Conservation (phyloP, 2,797 vertebrate species). For the Paratrypauchen microcephalus region DNA sequence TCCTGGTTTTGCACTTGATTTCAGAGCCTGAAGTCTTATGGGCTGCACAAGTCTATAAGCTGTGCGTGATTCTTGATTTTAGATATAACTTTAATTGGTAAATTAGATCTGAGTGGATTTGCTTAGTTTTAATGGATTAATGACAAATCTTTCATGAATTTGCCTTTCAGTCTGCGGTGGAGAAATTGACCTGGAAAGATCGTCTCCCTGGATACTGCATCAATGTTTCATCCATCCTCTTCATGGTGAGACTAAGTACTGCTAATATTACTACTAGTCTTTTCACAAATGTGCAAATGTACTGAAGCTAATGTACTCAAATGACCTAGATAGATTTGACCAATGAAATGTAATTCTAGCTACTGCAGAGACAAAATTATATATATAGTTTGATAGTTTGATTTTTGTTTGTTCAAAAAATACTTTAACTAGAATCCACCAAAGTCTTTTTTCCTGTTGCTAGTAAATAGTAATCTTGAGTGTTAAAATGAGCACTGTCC, state of each 20-base stretch:
- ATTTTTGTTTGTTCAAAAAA: too few species aligned
- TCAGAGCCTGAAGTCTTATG: background rate
- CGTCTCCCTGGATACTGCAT: slow-evolving; percentile 90
- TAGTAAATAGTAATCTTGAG: background rate
- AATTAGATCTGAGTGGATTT: background rate
- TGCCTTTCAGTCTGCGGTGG: slow-evolving; percentile 65
- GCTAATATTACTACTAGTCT: background rate
- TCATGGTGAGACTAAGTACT: slow-evolving; percentile 82
- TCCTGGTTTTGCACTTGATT: background rate
- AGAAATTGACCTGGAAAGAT: slow-evolving; percentile 91
- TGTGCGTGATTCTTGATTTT: background rate
- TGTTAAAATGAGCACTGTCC: background rate
- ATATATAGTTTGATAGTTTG: too few species aligned
- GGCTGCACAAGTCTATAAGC: background rate
- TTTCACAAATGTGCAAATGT: slow-evolving; percentile 3
- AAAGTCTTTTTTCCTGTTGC: background rate
- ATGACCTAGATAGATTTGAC: slow-evolving; percentile 24
- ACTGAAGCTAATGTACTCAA: slow-evolving; percentile 10
- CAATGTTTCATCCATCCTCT: slow-evolving; percentile 90
- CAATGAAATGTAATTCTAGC: slow-evolving; percentile 31
- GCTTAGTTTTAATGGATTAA: background rate
- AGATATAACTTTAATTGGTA: background rate
- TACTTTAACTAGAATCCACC: too few species aligned
- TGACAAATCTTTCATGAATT: background rate
- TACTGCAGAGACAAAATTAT: background rate